A percentile compares a stretch with the other conserved stretches of the same genome.
These are phyloP conservation scores for Eudyptes chrysolophus DNA, from an alignment of 2,113 vertebrate species.

Conservation along the genomic window DNA sequence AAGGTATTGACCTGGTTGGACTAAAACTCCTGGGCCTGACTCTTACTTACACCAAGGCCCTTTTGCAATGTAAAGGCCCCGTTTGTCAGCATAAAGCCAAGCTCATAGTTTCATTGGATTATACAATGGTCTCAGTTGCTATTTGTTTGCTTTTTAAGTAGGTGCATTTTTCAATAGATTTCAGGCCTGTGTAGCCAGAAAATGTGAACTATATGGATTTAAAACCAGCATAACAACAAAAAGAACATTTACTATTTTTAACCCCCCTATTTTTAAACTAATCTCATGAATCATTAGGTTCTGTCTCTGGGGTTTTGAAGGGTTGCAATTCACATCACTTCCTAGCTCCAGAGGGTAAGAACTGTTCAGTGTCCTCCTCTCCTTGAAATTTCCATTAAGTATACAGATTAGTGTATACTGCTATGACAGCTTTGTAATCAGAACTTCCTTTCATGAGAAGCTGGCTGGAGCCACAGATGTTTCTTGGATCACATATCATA, in stretches of 20 bases:
- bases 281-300: neutral
- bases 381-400: neutral
- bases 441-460: neutral
- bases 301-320: slow-evolving; percentile 30
- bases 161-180: neutral
- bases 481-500: neutral
- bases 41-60: neutral
- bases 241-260: slow-evolving; percentile 36
- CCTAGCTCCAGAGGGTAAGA: neutral
- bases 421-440: slow-evolving; percentile 1
- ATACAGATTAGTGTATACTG: neutral
- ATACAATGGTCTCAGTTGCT: neutral
- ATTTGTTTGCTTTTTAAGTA: neutral
- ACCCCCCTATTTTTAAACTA: slow-evolving; percentile 21
- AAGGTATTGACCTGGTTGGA: neutral
- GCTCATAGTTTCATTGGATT: neutral
- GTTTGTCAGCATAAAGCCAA: neutral
- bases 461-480: neutral
- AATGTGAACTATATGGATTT: neutral
- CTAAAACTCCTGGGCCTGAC: neutral
- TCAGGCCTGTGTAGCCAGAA: neutral
- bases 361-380: neutral
- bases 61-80: neutral
- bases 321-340: neutral
- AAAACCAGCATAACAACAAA: neutral